Evolutionary conservation across 2,797 vertebrate species (phyloP).

Genomic region (Semotilus atromaculatus): DNA sequence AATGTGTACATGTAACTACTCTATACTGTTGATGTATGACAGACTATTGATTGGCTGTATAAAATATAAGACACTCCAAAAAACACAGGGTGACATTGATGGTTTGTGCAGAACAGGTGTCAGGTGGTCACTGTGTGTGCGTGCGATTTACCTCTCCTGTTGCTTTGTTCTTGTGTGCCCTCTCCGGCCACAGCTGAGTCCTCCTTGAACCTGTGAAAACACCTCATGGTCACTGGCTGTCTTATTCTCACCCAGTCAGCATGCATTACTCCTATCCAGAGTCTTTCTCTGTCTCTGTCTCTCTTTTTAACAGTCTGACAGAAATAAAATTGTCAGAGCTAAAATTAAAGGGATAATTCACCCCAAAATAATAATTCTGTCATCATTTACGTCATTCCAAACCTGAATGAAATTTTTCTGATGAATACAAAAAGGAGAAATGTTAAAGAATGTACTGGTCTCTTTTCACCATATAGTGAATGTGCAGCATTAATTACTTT

Average conservation of each 20-base stretch:
- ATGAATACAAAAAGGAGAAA: background rate
- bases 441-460: background rate
- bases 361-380: background rate
- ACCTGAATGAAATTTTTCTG: background rate
- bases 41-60: background rate
- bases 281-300: background rate
- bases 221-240: conserved; percentile 58
- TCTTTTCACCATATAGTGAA: background rate
- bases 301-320: background rate
- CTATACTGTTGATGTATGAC: background rate
- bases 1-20: background rate
- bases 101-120: background rate
- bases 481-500: background rate
- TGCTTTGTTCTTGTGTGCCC: conserved; percentile 67
- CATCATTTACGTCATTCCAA: background rate
- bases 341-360: background rate
- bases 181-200: conserved; percentile 70
- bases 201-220: conserved; percentile 82
- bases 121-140: background rate
- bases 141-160: conserved; percentile 77
- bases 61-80: background rate
- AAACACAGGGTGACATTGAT: background rate
- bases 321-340: background rate
- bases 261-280: conserved; percentile 15
- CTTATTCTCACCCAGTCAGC: conserved; percentile 47